Conservation (phyloP, 2,888 invertebrate genomes). For the Capitulum mitella region DNA sequence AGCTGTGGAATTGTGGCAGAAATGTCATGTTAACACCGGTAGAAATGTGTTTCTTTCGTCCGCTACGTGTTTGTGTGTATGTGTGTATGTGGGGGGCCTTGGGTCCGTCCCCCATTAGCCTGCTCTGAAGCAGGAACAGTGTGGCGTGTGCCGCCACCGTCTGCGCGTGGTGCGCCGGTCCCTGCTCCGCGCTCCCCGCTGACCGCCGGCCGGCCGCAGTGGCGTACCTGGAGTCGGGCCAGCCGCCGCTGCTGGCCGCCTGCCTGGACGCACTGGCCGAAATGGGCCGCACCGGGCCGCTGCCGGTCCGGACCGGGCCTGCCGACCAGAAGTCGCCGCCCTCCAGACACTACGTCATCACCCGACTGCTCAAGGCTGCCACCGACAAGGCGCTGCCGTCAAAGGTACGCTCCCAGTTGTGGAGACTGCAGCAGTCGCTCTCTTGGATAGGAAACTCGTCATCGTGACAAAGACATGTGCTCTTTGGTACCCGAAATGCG, state of each 20-base stretch:
- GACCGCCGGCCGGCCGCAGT: slow-evolving; percentile 27
- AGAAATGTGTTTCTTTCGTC: too few relatives aligned
- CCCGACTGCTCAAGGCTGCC: slow-evolving; percentile 61
- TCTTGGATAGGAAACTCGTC: too few relatives aligned
- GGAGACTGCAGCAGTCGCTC: too few relatives aligned
- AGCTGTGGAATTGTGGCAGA: too few relatives aligned
- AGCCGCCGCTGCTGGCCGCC: slow-evolving; percentile 30
- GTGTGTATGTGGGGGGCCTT: too few relatives aligned
- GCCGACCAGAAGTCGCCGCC: slow-evolving; percentile 44
- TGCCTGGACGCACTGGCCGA: slow-evolving; percentile 53
- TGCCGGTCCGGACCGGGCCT: slow-evolving; percentile 56
- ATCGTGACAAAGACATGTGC: too few relatives aligned
- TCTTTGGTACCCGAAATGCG: too few relatives aligned
- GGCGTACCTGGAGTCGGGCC: slow-evolving; percentile 29
- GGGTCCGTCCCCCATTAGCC: not conserved
- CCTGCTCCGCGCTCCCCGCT: not conserved
- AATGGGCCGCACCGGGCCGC: slow-evolving; percentile 58
- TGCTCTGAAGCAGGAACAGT: too few relatives aligned
- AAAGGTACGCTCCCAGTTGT: not conserved
- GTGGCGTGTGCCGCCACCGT: too few relatives aligned
- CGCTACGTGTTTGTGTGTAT: not conserved
- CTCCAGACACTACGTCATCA: slow-evolving; percentile 45
- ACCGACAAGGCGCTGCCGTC: slow-evolving; percentile 58
- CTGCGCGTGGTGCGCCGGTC: too few relatives aligned
- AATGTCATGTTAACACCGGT: too few relatives aligned